These are phyloP conservation scores for Pedetes capensis DNA, from an alignment of 2,113 vertebrate species.

Conservation along the genomic window DNA sequence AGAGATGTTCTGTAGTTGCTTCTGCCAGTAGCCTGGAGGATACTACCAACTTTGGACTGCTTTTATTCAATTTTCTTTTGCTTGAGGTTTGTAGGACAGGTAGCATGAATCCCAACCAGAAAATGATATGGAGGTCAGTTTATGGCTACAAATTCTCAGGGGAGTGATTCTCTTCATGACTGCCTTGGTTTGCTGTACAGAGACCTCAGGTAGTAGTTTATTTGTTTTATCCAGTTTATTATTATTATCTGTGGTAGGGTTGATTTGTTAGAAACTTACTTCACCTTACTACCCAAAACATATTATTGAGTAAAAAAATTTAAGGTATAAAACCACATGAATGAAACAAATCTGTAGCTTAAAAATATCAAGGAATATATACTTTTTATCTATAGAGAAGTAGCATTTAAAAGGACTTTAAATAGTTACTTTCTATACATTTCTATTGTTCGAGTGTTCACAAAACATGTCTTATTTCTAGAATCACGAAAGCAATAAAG, in stretches of 20 bases:
- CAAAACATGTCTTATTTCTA: constrained; percentile 17
- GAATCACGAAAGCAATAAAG: not conserved
- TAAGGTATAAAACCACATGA: constrained; percentile 11
- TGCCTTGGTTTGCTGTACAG: not conserved
- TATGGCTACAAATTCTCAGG: not conserved
- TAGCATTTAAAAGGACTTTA: not conserved
- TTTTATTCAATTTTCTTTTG: not conserved
- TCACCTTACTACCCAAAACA: not conserved
- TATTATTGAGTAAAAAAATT: not conserved
- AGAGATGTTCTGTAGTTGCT: not conserved
- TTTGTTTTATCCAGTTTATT: not conserved
- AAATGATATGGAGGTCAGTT: not conserved
- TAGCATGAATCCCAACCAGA: not conserved
- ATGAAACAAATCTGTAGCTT: constrained; percentile 20
- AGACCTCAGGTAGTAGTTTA: not conserved
- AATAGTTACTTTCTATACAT: not conserved
- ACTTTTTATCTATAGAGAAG: not conserved
- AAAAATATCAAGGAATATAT: not conserved
- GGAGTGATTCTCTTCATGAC: not conserved
- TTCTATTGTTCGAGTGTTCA: constrained; percentile 36
- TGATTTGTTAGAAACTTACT: not conserved
- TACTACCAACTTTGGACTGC: not conserved
- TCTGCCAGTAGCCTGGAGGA: not conserved
- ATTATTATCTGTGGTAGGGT: not conserved
- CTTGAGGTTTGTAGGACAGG: not conserved